Evolutionary conservation across 1,140 invertebrate genomes (phyloP).

Genomic region (Drosophila sulfurigaster): DNA sequence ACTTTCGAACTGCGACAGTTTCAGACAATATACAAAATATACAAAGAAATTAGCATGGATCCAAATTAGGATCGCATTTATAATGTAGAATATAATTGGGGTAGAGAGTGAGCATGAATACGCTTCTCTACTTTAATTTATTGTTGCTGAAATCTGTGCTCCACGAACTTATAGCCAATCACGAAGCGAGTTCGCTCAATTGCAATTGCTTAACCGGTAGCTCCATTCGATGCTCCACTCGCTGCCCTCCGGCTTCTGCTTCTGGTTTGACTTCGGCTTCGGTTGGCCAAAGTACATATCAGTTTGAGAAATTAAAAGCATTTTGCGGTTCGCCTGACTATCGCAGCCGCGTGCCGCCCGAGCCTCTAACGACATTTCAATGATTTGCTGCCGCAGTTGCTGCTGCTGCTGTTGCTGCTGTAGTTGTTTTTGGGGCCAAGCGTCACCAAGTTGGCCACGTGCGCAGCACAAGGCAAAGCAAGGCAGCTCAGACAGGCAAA

Average conservation of each 20-base stretch:
- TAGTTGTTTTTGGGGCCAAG: conserved; percentile 47
- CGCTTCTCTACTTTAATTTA: not conserved
- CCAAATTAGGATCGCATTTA: too few relatives aligned
- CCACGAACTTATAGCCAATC: not conserved
- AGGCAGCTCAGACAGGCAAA: conserved; percentile 18
- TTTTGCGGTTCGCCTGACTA: conserved; percentile 79
- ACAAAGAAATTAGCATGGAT: too few relatives aligned
- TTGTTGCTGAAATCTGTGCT: not conserved
- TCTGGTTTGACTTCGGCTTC: not conserved
- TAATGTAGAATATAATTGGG: too few relatives aligned
- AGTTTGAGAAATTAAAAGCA: conserved; percentile 84
- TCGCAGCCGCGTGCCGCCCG: conserved; percentile 74
- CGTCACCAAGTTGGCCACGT: conserved; percentile 74
- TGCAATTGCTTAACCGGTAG: not conserved
- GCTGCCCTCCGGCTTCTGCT: not conserved
- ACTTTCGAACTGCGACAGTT: conserved; percentile 1
- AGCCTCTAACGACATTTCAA: conserved; percentile 81
- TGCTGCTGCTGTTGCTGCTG: conserved; percentile 31
- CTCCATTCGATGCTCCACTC: not conserved
- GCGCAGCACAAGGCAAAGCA: conserved; percentile 73
- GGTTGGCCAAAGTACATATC: conserved; percentile 65
- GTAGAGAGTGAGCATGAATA: not conserved
- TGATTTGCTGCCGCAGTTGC: conserved; percentile 65
- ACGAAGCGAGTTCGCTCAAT: not conserved
- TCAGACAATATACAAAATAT: too few relatives aligned